Base-by-base conservation (phyloP, 2,113 vertebrate genomes). In the Athene noctua region DNA sequence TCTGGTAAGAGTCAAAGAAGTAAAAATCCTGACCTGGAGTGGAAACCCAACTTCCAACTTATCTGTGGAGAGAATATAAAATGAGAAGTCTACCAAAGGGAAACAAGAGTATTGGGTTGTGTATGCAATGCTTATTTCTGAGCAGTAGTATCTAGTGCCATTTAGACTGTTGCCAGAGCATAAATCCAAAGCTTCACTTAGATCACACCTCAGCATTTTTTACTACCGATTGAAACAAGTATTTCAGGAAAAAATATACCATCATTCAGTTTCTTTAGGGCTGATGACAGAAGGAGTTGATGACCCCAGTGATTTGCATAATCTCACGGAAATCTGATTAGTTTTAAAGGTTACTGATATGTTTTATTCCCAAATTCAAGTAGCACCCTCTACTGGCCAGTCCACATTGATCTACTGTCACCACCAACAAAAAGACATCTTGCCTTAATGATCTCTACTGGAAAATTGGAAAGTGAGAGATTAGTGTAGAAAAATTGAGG, bases 371-470 rank as follows among this genome's bases (percentile, higher is more conserved):
- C 36, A 87, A 66, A 87, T 90, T 94, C 62, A 82, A 62, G 86
- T 73, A 66, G 73, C 84, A 73, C 94, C 91, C 91, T 92, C 95
- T 94, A 18, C 73, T 91, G 94, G 86, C 46, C 23, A 51, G 29
- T 62, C 32, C 29, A 66, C n/a, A 62, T 59, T 75, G 70, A 40
- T 42, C 57, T 67, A 36, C 18, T 40, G 9, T 34, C 57, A 16
- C 16, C 1, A 1, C 15, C 38, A 66, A 27, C 26, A 83, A 52
- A 54, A 52, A 86, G 10, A 6, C 11, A 1, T 27, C 38, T 78
- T 51, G 11, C 13, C 8, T 42, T 62, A 32, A 73, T n/a, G 44
- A 26, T 18, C 36, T 58, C 3, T n/a, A n/a, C 9, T 29, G 19
- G 57, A 71, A 86, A 93, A 71, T 8, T 32, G 52, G 38, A 52